Evolutionary conservation across 2,888 invertebrate genomes (phyloP), one percentile per base, ranked within the genome.

Genomic region (Aspidiotus destructor): DNA sequence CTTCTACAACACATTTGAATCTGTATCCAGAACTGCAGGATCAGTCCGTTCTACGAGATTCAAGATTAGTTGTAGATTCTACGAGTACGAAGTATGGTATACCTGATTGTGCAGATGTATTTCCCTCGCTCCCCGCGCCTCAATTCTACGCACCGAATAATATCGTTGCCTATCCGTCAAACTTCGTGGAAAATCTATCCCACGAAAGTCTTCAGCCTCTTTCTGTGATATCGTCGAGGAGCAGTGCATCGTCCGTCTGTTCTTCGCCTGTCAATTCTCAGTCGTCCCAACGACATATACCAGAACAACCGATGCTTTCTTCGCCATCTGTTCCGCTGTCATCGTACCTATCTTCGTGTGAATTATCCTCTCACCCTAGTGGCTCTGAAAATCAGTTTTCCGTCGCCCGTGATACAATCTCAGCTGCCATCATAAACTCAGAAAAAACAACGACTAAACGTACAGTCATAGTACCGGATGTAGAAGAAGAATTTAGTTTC

Each of bases 381-480:
- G 48, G 44, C 44, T 44, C 41, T 44, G 67, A 67, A 10, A 15
- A 3, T 57, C 57, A n/a, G 5, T 6, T 6, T 48, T 57, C 10
- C 57, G 16, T 11, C 6, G 57, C 1, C 57, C 57, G n/a, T 15
- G 57, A 57, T 10, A 15, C 57, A 1, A 11, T 6, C 6, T 13
- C 48, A 13, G 3, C 48, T n/a, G 10, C 10, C n/a, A 11, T n/a
- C 6, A n/a, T 3, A 48, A 48, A 48, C 2, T 13, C 48, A 7
- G 40, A 40, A n/a, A 65, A 55, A 41, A 10, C 15, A 7, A 57
- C 55, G 28, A 84, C 84, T 75, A 85, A 86, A 79, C 86, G 87
- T 73, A 89, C 89, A 82, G 89, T 90, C 74, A 88, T 90, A 75
- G 89, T 90, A 76, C 90, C 90, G 74, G 89, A 90, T 80, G 89